These are phyloP conservation scores for Characodon lateralis DNA, from an alignment of 2,797 vertebrate species.

Conservation along the genomic window DNA sequence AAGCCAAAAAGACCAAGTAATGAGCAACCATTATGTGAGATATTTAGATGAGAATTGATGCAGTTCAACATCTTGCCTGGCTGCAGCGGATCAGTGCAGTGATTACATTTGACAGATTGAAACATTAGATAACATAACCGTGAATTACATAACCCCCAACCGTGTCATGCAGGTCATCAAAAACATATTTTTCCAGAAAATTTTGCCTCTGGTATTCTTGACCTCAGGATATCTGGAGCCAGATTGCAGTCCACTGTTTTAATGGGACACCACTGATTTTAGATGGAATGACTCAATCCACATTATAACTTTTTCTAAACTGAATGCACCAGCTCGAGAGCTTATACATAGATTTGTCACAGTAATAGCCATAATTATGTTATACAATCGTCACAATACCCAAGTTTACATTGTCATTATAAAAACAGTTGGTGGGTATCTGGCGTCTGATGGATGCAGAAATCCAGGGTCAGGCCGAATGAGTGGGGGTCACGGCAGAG, in stretches of 20 bases:
- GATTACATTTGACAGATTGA: constrained; percentile 25
- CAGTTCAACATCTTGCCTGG: neutral
- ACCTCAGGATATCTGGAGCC: constrained; percentile 9
- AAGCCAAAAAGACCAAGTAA: constrained; percentile 8
- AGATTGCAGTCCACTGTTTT: constrained; percentile 5
- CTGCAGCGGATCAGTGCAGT: constrained; percentile 13
- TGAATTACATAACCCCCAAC: constrained; percentile 19
- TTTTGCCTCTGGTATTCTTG: constrained; percentile 8
- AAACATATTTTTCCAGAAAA: constrained; percentile 9
- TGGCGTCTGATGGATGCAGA: constrained; percentile 36
- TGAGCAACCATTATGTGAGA: constrained; percentile 20
- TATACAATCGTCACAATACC: constrained; percentile 53
- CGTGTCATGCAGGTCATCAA: constrained; percentile 17
- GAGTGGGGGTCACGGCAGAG: constrained; percentile 4
- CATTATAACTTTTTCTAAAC: constrained; percentile 38
- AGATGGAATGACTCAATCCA: constrained; percentile 19
- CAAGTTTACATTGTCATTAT: constrained; percentile 35
- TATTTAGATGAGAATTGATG: neutral
- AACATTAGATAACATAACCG: constrained; percentile 24
- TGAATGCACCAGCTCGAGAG: constrained; percentile 15
- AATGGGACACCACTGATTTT: constrained; percentile 31
- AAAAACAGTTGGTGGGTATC: constrained; percentile 43
- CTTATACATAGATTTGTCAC: constrained; percentile 32
- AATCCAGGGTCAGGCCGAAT: constrained; percentile 34
- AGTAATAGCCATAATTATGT: constrained; percentile 36